Evolutionary conservation across 2,888 invertebrate genomes (phyloP), one percentile per base, ranked within the genome.

Genomic region (Drosophila peninsularis): DNA sequence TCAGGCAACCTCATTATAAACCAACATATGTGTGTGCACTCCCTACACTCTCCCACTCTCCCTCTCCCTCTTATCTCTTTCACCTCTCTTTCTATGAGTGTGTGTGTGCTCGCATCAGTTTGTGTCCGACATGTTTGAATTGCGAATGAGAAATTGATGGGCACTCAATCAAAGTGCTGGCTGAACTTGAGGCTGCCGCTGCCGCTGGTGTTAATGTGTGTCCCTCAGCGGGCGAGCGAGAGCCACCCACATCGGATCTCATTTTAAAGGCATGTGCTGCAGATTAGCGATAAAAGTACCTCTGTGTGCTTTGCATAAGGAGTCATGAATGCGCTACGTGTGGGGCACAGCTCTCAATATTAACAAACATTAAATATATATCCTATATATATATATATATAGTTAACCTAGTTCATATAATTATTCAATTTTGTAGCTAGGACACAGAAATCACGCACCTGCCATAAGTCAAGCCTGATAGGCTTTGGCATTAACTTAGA

Each of bases 131-230:
- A 84, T 89, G 85, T 85, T 85, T 85, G 88, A 78, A 89, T 85
- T 88, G 75, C 88, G 77, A 84, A 84, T 89, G 88, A 84, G 85
- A 75, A 87, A 85, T 85, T 85, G 89, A 85, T 85, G 85, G 89
- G 70, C 85, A 87, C 85, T 85, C 85, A 87, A 89, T 85, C 85
- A 85, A 87, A 81, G 85, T 88, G 88, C 62, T 71, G 67, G 53
- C 61, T 61, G 68, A 63, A 55, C 68, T 47, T 66, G 52, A 47
- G 47, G 55, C 58, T 27, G 39, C n/a, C 61, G 5, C 17, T 37
- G 27, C 21, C 52, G 14, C 37, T 57, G 79, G 82, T 78, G 82
- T 71, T 88, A 82, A 82, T 87, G 68, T 70, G 63, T 55, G 66
- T 84, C 64, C 79, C 79, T 50, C 52, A 69, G 32, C 10, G 36